A percentile compares a stretch with the other conserved stretches of the same genome.
These are phyloP conservation scores for Loriculus beryllinus DNA, from an alignment of 2,797 vertebrate genomes.

Conservation along the genomic window DNA sequence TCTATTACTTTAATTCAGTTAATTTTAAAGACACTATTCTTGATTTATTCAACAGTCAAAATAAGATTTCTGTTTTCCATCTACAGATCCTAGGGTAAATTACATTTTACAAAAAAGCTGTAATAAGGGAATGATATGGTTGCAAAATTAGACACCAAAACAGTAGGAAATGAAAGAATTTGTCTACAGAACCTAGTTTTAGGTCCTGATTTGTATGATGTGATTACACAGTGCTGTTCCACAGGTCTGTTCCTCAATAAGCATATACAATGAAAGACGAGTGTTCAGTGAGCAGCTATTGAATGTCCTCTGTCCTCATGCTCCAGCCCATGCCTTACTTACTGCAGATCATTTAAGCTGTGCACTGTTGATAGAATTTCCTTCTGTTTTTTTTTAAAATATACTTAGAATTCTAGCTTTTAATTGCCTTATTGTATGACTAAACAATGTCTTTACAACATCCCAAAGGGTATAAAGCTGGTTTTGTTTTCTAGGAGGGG, in stretches of 20 bases:
- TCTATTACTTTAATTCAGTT: neutral
- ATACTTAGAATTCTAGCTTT: neutral
- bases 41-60: neutral
- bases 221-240: neutral
- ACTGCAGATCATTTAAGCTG: neutral
- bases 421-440: neutral
- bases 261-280: neutral
- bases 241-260: neutral
- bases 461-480: neutral
- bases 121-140: neutral
- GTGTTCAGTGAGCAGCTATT: neutral
- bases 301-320: neutral
- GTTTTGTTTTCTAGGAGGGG: neutral
- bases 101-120: neutral
- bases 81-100: neutral
- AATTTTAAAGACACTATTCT: neutral
- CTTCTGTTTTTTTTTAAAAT: neutral
- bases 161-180: neutral
- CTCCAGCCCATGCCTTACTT: neutral
- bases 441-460: neutral
- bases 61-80: neutral
- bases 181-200: neutral
- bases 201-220: neutral
- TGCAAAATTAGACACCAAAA: neutral
- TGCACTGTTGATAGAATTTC: neutral